Conservation (phyloP, 2,888 invertebrate genomes). For the Mimumesa dahlbomi region DNA sequence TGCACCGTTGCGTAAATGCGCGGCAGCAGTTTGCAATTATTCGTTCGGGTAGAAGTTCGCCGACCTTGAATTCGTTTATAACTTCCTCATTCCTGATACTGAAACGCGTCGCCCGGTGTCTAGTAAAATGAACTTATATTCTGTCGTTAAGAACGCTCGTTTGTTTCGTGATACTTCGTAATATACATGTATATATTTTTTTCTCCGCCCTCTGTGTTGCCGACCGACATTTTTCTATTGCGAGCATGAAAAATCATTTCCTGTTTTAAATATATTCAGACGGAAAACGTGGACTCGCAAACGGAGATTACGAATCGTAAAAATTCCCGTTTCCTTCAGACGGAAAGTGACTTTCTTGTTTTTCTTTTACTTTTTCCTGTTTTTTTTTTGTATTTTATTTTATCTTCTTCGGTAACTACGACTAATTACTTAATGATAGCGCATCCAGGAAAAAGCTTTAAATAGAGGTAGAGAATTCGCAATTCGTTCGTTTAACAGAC, state of each 20-base stretch:
- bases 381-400: too few relatives aligned
- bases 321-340: not conserved
- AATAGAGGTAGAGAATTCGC: not conserved
- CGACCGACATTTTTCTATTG: too few relatives aligned
- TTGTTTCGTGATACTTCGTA: too few relatives aligned
- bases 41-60: not conserved
- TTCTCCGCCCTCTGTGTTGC: too few relatives aligned
- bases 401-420: constrained; percentile 13
- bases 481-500: constrained; percentile 7
- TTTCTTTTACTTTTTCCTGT: too few relatives aligned
- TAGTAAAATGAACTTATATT: too few relatives aligned
- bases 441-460: not conserved
- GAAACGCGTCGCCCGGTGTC: not conserved
- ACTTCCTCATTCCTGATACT: not conserved
- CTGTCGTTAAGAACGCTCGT: too few relatives aligned
- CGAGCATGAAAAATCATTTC: too few relatives aligned
- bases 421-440: constrained; percentile 35
- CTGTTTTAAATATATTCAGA: too few relatives aligned
- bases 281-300: too few relatives aligned
- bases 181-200: too few relatives aligned
- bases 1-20: constrained; percentile 23
- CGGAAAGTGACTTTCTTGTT: not conserved
- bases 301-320: too few relatives aligned
- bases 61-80: not conserved
- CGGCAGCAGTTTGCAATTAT: constrained; percentile 27